Percentiles rank a stretch among this genome's conserved stretches.
Evolutionary conservation across 2,888 invertebrate genomes (phyloP).

Genomic region (Leptinotarsa haldemani): DNA sequence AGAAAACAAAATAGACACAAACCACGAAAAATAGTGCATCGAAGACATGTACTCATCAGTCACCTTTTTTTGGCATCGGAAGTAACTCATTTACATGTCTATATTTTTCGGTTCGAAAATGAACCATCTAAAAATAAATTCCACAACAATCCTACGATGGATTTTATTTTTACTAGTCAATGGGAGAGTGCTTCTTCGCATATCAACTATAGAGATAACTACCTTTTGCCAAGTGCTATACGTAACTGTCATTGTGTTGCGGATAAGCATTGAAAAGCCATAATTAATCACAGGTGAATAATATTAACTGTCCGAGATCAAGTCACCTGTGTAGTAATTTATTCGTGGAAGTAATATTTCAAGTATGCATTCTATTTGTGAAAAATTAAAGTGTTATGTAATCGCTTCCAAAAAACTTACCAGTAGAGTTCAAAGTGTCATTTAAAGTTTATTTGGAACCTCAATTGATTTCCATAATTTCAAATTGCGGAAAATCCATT

Average conservation of each 20-base stretch:
- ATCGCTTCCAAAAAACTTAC: too few species aligned
- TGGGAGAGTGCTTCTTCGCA: conserved; percentile 14
- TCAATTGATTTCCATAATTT: too few species aligned
- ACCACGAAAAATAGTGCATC: conserved; percentile 20
- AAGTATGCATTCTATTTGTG: too few species aligned
- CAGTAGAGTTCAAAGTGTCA: too few species aligned
- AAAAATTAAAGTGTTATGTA: too few species aligned
- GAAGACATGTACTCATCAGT: conserved; percentile 15
- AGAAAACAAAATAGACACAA: background rate
- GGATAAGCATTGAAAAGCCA: background rate
- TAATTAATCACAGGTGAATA: background rate
- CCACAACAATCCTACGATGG: conserved; percentile 26
- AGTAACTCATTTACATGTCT: conserved; percentile 26
- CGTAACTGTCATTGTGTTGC: conserved; percentile 13
- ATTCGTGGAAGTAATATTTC: background rate
- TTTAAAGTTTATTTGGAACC: too few species aligned
- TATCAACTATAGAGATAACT: conserved; percentile 1
- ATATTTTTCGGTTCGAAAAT: conserved; percentile 21
- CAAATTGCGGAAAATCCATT: too few species aligned
- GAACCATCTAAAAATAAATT: conserved; percentile 22
- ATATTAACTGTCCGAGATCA: background rate
- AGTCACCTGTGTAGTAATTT: background rate
- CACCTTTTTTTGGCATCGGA: conserved; percentile 21
- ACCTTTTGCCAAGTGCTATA: background rate
- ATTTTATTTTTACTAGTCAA: conserved; percentile 27